phyloP scores from a whole-genome alignment of 1,140 invertebrate genomes.

The Calephelis nemesis region DNA sequence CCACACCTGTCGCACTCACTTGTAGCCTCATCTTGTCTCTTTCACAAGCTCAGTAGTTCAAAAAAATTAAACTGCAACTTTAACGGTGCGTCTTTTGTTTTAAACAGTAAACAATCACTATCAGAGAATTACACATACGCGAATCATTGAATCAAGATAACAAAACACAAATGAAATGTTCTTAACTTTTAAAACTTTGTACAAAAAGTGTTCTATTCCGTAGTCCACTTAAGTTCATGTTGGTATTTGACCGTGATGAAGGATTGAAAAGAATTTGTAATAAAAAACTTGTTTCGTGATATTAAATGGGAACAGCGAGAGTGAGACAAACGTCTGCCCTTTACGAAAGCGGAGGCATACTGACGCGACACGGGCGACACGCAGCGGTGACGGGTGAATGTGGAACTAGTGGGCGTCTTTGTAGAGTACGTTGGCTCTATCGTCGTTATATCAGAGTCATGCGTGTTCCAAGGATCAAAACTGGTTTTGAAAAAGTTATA shows the following conservation, averaged over 20 bases:
- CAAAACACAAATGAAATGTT: conserved; percentile 58
- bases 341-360: conserved; percentile 50
- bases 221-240: conserved; percentile 46
- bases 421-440: conserved; percentile 34
- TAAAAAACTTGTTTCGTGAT: conserved; percentile 68
- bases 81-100: conserved; percentile 61
- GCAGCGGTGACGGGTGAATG: conserved; percentile 35
- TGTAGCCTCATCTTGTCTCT: conserved; percentile 70
- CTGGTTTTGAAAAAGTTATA: background rate
- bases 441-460: background rate
- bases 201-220: conserved; percentile 39
- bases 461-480: conserved; percentile 20
- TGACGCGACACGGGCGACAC: conserved; percentile 59
- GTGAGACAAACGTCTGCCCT: conserved; percentile 50
- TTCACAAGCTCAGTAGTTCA: conserved; percentile 61
- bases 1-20: conserved; percentile 71
- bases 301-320: conserved; percentile 26
- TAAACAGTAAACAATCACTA: conserved; percentile 66
- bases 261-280: conserved; percentile 33
- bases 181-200: conserved; percentile 45
- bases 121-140: conserved; percentile 60
- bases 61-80: conserved; percentile 48
- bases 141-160: conserved; percentile 53
- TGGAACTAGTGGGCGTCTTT: conserved; percentile 59
- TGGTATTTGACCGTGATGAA: conserved; percentile 36